These are phyloP conservation scores for Trachelus iudaicus DNA, from an alignment of 2,888 invertebrate species.

Conservation along the genomic window DNA sequence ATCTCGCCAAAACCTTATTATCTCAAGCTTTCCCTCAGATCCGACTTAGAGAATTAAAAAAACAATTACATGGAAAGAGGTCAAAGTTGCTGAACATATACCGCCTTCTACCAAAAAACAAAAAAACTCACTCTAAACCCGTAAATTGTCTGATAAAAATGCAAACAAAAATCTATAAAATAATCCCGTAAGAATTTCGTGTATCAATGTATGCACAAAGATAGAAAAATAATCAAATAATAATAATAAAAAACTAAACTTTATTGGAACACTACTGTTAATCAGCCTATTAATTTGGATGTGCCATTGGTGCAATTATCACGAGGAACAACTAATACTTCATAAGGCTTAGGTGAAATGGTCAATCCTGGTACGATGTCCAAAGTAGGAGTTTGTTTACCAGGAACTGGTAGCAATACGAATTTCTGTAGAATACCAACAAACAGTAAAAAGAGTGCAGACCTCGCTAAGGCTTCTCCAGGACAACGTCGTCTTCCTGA, in stretches of 20 bases:
- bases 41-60: background rate
- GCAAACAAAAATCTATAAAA: background rate
- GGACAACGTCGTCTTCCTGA: conserved; percentile 74
- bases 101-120: background rate
- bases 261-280: background rate
- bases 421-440: conserved; percentile 72
- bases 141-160: background rate
- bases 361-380: conserved; percentile 69
- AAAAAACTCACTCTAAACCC: background rate
- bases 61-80: background rate
- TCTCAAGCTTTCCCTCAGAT: conserved; percentile 45
- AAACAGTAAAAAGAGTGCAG: conserved; percentile 73
- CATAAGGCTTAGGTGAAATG: conserved; percentile 70
- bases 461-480: conserved; percentile 73
- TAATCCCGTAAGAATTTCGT: background rate
- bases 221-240: too few relatives aligned
- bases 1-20: conserved; percentile 70
- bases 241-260: background rate
- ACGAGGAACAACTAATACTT: conserved; percentile 60
- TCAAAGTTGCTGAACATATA: background rate
- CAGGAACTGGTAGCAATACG: conserved; percentile 64
- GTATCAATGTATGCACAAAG: too few relatives aligned
- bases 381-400: conserved; percentile 62
- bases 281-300: background rate
- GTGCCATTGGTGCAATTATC: background rate